These are phyloP conservation scores for Coenonympha glycerion DNA, from an alignment of 2,888 invertebrate species.

Conservation along the genomic window DNA sequence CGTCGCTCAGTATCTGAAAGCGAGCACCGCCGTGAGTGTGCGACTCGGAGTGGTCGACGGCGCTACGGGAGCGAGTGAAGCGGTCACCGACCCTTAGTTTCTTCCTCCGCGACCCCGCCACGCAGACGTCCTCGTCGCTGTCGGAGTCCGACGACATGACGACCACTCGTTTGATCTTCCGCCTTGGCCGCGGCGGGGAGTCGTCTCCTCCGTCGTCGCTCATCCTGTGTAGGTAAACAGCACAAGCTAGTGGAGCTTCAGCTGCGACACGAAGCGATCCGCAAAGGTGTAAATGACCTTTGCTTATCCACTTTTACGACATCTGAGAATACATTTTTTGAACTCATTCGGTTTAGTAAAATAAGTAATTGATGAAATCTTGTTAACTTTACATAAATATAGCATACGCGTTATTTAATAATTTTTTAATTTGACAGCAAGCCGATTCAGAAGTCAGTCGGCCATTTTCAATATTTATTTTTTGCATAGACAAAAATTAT, in stretches of 20 bases:
- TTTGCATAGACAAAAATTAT: neutral
- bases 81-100: slow-evolving; percentile 60
- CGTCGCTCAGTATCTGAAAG: slow-evolving; percentile 75
- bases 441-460: slow-evolving; percentile 65
- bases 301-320: slow-evolving; percentile 40
- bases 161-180: slow-evolving; percentile 56
- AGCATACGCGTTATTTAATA: slow-evolving; percentile 49
- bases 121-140: slow-evolving; percentile 62
- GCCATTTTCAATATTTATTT: slow-evolving; percentile 60
- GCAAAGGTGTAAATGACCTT: slow-evolving; percentile 69
- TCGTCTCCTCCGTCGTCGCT: slow-evolving; percentile 63
- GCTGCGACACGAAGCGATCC: slow-evolving; percentile 55
- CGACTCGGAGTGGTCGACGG: neutral
- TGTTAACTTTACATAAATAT: slow-evolving; percentile 36
- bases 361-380: slow-evolving; percentile 39
- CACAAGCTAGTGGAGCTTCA: slow-evolving; percentile 26
- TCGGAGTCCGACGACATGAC: slow-evolving; percentile 60
- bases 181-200: slow-evolving; percentile 49
- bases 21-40: slow-evolving; percentile 1
- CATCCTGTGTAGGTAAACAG: slow-evolving; percentile 51
- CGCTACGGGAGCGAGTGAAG: neutral
- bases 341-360: slow-evolving; percentile 47
- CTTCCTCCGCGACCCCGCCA: slow-evolving; percentile 58
- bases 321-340: slow-evolving; percentile 38
- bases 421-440: slow-evolving; percentile 73